Percentiles rank a stretch among this genome's conserved stretches.
These are phyloP conservation scores for Leptopilina syphax DNA, from an alignment of 2,888 invertebrate genomes.

Conservation along the genomic window DNA sequence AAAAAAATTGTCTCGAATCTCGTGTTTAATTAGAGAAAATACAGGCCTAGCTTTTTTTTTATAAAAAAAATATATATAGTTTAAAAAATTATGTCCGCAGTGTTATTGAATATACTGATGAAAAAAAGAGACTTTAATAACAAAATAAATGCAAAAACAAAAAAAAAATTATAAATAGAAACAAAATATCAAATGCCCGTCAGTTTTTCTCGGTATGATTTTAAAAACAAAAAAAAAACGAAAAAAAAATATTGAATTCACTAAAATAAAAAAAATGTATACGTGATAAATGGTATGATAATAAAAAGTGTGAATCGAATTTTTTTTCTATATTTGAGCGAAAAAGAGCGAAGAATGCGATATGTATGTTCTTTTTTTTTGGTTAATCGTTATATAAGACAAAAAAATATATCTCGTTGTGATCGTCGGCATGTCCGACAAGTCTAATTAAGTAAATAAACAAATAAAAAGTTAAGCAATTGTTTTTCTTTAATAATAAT, in stretches of 20 bases:
- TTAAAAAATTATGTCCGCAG: no score
- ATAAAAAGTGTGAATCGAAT: conserved; percentile 44
- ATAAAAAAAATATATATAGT: background rate
- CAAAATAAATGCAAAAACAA: background rate
- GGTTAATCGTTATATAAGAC: conserved; percentile 56
- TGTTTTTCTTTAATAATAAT: background rate
- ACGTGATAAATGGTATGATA: conserved; percentile 31
- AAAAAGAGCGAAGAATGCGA: conserved; percentile 45
- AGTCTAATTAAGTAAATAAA: conserved; percentile 48
- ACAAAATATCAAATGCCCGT: conserved; percentile 18
- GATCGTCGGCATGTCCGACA: conserved; percentile 57
- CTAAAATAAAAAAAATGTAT: conserved; percentile 1
- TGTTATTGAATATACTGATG: background rate
- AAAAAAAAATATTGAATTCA: conserved; percentile 12
- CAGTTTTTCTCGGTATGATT: conserved; percentile 31
- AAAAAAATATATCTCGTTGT: conserved; percentile 59
- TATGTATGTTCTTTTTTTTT: conserved; percentile 44
- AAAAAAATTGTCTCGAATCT: background rate
- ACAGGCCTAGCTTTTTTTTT: conserved; percentile 28
- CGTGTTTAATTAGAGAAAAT: background rate
- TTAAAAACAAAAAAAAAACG: background rate
- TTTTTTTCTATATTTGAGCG: conserved; percentile 49
- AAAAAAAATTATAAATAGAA: background rate
- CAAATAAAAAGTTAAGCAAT: conserved; percentile 23
- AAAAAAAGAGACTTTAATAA: background rate